These are phyloP conservation scores for Oncorhynchus mykiss DNA, from an alignment of 2,113 vertebrate species.

Conservation along the genomic window DNA sequence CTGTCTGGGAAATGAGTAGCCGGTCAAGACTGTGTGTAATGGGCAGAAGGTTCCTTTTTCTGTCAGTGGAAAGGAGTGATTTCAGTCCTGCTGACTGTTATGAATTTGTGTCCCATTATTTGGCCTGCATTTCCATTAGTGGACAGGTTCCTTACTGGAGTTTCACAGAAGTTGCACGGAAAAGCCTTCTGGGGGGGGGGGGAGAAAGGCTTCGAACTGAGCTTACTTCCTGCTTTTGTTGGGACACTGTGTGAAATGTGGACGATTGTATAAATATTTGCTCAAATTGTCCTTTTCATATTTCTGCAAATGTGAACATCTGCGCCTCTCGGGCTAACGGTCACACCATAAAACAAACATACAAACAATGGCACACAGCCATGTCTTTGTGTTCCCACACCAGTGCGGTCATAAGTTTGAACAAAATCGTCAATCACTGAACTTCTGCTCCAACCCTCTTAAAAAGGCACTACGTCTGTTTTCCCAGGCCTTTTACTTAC, in stretches of 20 bases:
- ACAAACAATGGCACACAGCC: slow-evolving; percentile 7
- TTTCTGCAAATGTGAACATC: slow-evolving; percentile 38
- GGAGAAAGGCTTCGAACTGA: slow-evolving; percentile 46
- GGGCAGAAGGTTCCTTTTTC: slow-evolving; percentile 34
- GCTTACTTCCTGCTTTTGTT: slow-evolving; percentile 76
- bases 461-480: background rate
- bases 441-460: background rate
- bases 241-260: slow-evolving; percentile 61
- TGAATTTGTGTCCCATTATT: slow-evolving; percentile 59
- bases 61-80: slow-evolving; percentile 60
- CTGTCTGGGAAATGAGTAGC: slow-evolving; percentile 18
- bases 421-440: background rate
- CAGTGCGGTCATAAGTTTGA: slow-evolving; percentile 1
- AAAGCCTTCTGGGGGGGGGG: slow-evolving; percentile 37
- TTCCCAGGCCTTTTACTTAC: background rate
- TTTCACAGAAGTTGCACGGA: slow-evolving; percentile 42
- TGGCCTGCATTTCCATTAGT: slow-evolving; percentile 46
- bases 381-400: slow-evolving; percentile 8
- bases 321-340: slow-evolving; percentile 15
- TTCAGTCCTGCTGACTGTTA: slow-evolving; percentile 51
- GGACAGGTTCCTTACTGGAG: slow-evolving; percentile 24
- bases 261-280: slow-evolving; percentile 65
- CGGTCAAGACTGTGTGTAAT: slow-evolving; percentile 21
- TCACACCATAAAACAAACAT: slow-evolving; percentile 26
- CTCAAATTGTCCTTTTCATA: slow-evolving; percentile 52